A percentile compares a stretch with the other conserved stretches of the same genome.
Evolutionary conservation across 2,797 vertebrate species (phyloP).

Genomic region (Rhabdomys pumilio): DNA sequence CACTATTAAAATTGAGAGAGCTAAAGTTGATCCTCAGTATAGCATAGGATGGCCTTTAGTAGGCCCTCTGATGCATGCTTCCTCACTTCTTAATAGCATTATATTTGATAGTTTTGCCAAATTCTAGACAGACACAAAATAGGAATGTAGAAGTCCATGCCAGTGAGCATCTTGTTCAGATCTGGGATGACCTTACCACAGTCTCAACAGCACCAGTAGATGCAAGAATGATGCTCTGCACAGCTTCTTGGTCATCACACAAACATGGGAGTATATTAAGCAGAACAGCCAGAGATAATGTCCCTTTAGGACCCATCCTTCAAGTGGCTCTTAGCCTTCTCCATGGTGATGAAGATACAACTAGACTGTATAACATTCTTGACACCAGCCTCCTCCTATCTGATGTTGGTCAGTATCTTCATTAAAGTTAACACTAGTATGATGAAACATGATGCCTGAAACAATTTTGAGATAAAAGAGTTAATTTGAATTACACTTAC

Average conservation of each 20-base stretch:
- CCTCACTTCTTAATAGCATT: not conserved
- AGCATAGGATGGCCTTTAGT: not conserved
- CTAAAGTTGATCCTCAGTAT: not conserved
- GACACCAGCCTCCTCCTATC: not conserved
- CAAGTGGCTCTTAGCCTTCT: not conserved
- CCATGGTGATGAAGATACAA: not conserved
- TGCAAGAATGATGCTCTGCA: not conserved
- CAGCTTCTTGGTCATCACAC: not conserved
- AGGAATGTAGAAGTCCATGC: not conserved
- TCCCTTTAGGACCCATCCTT: not conserved
- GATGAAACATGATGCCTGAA: too few relatives aligned
- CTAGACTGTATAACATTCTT: too few relatives aligned
- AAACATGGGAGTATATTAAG: not conserved
- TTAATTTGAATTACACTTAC: not conserved
- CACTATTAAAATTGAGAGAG: not conserved
- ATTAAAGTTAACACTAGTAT: not conserved
- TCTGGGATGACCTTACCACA: not conserved
- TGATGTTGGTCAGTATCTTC: not conserved
- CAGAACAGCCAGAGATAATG: not conserved
- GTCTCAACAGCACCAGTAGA: not conserved
- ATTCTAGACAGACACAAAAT: not conserved
- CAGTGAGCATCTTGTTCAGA: not conserved
- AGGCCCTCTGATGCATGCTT: too few relatives aligned
- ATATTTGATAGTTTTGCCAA: too few relatives aligned
- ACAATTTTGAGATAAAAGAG: not conserved